A percentile compares a stretch with the other conserved stretches of the same genome.
Evolutionary conservation across 2,888 invertebrate genomes (phyloP).

Genomic region (Osmoderma eremita): DNA sequence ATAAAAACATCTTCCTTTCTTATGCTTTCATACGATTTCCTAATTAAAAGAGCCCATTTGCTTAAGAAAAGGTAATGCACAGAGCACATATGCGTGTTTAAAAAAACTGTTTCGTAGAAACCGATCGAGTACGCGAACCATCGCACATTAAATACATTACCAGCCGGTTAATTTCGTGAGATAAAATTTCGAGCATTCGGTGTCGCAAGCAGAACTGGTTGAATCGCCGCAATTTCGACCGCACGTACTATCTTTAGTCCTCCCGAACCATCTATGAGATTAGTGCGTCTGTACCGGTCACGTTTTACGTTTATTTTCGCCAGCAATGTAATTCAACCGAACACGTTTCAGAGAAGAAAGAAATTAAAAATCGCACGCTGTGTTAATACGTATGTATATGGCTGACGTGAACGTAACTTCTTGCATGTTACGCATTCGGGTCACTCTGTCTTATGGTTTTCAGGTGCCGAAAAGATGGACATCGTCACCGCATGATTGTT

Average conservation of each 20-base stretch:
- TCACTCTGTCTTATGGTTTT: neutral
- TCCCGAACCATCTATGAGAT: neutral
- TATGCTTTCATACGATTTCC: too few species aligned
- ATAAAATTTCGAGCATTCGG: conserved; percentile 14
- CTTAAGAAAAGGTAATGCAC: too few species aligned
- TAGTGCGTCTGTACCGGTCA: conserved; percentile 9
- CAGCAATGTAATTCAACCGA: neutral
- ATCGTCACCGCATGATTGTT: conserved; percentile 6
- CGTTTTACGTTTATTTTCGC: conserved; percentile 19
- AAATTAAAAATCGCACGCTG: conserved; percentile 1
- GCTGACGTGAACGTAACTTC: conserved; percentile 8
- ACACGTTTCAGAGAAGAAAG: conserved; percentile 1
- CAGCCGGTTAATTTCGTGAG: neutral
- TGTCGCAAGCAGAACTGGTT: conserved; percentile 13
- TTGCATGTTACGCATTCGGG: neutral
- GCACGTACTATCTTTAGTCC: conserved; percentile 12
- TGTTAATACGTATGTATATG: neutral
- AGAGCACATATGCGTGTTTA: too few species aligned
- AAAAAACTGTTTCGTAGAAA: too few species aligned
- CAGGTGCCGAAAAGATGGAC: neutral
- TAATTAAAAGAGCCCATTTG: too few species aligned
- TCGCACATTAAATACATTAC: neutral
- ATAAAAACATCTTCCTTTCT: too few species aligned
- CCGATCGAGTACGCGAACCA: too few species aligned
- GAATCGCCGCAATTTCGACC: neutral